Conservation (phyloP, 2,797 vertebrate species). For the Pyrrhura leucotis region DNA sequence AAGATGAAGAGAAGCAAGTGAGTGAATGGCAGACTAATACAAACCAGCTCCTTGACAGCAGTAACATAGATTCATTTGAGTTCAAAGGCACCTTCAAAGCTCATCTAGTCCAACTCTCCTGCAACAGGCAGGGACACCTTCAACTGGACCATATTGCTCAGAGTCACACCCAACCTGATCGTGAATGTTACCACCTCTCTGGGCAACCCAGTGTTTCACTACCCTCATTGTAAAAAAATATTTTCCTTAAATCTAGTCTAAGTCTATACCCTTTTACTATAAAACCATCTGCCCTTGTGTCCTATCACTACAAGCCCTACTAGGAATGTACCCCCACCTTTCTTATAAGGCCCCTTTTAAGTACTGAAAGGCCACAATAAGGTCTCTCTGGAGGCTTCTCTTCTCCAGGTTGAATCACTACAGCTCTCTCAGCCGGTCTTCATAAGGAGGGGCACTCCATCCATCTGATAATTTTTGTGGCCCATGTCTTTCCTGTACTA, state of each 20-base stretch:
- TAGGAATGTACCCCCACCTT: not conserved
- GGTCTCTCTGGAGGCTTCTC: not conserved
- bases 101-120: not conserved
- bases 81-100: not conserved
- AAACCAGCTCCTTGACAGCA: not conserved
- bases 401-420: not conserved
- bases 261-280: not conserved
- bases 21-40: not conserved
- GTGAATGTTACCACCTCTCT: not conserved
- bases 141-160: not conserved
- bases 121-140: not conserved
- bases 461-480: not conserved
- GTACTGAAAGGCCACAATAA: not conserved
- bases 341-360: not conserved
- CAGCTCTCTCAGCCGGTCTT: not conserved
- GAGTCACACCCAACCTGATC: fast-evolving
- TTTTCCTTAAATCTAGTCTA: too few relatives aligned
- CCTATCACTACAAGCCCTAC: not conserved
- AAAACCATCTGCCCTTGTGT: not conserved
- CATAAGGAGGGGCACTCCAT: not conserved
- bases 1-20: not conserved
- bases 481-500: too few relatives aligned
- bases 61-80: not conserved
- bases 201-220: not conserved
- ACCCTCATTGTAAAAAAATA: not conserved